A percentile compares a stretch with the other conserved stretches of the same genome.
These are phyloP conservation scores for Paraplagusia blochii DNA, from an alignment of 2,113 vertebrate species.

Conservation along the genomic window DNA sequence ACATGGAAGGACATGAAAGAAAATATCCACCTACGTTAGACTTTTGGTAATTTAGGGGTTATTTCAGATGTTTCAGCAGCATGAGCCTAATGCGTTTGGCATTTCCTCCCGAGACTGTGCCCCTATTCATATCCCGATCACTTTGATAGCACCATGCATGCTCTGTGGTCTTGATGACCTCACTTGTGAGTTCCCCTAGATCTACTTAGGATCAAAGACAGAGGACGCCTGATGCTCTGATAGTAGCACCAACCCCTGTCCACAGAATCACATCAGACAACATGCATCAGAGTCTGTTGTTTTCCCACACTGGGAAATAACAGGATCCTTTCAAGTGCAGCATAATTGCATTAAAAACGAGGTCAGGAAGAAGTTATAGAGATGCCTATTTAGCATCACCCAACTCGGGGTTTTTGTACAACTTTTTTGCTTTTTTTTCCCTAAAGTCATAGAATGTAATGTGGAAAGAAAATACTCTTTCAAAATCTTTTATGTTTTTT, in stretches of 20 bases:
- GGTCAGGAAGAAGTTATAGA: conserved; percentile 36
- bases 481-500: no score
- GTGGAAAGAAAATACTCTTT: no score
- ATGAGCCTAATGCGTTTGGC: conserved; percentile 36
- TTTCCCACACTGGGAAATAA: neutral
- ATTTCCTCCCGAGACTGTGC: conserved; percentile 73
- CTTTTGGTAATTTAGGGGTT: conserved; percentile 27
- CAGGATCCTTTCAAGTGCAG: conserved; percentile 1
- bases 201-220: no score
- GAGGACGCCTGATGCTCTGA: conserved; percentile 45
- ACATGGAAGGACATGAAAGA: no score
- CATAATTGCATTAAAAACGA: conserved; percentile 17
- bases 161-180: conserved; percentile 60
- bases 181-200: conserved; percentile 54
- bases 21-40: conserved; percentile 10
- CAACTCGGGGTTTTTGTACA: conserved; percentile 44
- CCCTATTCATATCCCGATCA: conserved; percentile 68
- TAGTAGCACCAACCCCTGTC: conserved; percentile 35
- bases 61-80: conserved; percentile 22
- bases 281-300: neutral
- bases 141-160: conserved; percentile 64
- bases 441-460: no score
- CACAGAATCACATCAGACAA: conserved; percentile 23
- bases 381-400: conserved; percentile 50
- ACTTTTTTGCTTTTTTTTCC: no score